Conservation (phyloP, 2,888 invertebrate species). For the Aquatica leii region DNA sequence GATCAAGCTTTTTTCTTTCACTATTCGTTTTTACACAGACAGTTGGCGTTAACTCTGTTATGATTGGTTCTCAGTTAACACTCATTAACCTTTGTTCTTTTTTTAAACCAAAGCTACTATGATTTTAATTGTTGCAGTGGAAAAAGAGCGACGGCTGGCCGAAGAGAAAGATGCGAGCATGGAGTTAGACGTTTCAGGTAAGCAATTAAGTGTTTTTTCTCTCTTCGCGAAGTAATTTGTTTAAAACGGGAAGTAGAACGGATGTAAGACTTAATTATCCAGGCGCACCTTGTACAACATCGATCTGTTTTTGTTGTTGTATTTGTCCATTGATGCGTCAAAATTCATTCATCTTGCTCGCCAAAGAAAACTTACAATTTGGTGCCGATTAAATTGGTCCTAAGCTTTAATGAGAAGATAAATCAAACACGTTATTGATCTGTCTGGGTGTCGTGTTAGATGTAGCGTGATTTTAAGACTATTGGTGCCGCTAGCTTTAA, state of each 20-base stretch:
- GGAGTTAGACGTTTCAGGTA: conserved; percentile 52
- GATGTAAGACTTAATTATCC: background rate
- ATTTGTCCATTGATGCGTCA: background rate
- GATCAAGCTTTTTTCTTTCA: no score
- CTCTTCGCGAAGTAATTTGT: background rate
- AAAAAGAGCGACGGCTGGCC: conserved; percentile 55
- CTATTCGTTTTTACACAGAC: no score
- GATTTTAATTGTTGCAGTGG: conserved; percentile 52
- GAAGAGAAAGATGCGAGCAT: conserved; percentile 55
- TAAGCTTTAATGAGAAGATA: no score
- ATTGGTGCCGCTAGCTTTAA: no score
- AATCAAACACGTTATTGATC: no score
- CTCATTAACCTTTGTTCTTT: no score
- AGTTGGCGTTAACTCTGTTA: no score
- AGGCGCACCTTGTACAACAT: background rate
- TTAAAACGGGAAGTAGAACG: background rate
- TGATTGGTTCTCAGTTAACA: no score
- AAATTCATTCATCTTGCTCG: conserved; percentile 1
- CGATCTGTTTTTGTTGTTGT: background rate
- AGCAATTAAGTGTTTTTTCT: conserved; percentile 42
- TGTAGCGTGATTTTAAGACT: no score
- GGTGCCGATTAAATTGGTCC: no score
- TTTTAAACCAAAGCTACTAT: background rate
- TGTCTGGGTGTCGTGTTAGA: no score
- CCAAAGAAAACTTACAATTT: no score